Percentiles rank a stretch among this genome's conserved stretches.
Evolutionary conservation across 2,797 vertebrate species (phyloP).

Genomic region (Falco rusticolus): DNA sequence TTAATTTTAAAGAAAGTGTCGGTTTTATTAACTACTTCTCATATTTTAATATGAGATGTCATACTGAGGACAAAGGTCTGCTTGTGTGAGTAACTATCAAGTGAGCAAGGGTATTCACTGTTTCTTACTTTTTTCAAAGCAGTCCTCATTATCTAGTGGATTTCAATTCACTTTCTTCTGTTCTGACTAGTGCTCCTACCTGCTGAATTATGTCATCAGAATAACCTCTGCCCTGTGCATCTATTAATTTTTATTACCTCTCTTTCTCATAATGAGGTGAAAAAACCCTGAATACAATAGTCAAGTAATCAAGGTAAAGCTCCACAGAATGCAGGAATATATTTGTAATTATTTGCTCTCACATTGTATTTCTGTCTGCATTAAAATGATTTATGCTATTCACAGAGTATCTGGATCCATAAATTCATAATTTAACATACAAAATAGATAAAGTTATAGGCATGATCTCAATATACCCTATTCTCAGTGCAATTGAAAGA

Average conservation of each 20-base stretch:
- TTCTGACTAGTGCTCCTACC: not conserved
- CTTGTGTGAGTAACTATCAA: not conserved
- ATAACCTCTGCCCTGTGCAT: not conserved
- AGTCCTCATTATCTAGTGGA: not conserved
- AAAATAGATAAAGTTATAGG: not conserved
- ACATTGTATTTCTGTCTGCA: not conserved
- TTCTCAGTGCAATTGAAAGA: not conserved
- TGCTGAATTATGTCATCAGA: not conserved
- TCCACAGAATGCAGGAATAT: not conserved
- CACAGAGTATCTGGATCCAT: not conserved
- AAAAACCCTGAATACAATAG: not conserved
- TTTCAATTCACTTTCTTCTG: slow-evolving; percentile 17
- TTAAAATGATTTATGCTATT: slow-evolving; percentile 15
- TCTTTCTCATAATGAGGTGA: slow-evolving; percentile 18
- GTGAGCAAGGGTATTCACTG: not conserved
- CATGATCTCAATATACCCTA: not conserved
- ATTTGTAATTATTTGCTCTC: slow-evolving; percentile 23
- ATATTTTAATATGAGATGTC: not conserved
- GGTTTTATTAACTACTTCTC: not conserved
- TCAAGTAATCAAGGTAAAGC: not conserved
- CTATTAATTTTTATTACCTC: not conserved
- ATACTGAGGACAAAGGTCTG: not conserved
- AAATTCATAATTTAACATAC: slow-evolving; percentile 18
- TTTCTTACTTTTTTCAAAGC: not conserved
- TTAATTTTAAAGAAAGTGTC: not conserved